These are phyloP conservation scores for Hippolais icterina DNA, from an alignment of 2,113 vertebrate species.

Conservation along the genomic window DNA sequence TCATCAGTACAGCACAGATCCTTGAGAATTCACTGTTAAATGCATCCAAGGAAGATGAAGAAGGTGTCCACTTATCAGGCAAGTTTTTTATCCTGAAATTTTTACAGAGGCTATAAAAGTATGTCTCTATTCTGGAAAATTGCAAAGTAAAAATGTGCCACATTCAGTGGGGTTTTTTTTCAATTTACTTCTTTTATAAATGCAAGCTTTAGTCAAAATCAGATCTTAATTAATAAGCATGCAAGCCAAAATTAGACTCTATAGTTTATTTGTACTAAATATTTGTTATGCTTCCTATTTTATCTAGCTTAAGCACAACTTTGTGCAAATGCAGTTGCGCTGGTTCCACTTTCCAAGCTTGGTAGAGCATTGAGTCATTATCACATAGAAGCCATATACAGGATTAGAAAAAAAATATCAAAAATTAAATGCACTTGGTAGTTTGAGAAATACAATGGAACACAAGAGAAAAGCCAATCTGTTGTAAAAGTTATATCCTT, in stretches of 20 bases:
- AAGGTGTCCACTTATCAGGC: slow-evolving; percentile 86
- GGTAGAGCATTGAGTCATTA: neutral
- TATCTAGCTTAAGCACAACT: neutral
- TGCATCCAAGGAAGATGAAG: slow-evolving; percentile 78
- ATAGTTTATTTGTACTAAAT: neutral
- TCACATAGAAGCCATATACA: neutral
- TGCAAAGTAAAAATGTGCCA: neutral
- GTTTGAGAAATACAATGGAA: neutral
- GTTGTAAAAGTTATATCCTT: neutral
- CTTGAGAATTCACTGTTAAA: slow-evolving; percentile 89
- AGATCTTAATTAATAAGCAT: neutral
- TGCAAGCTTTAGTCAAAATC: neutral
- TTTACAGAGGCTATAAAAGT: neutral
- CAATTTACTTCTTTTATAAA: neutral
- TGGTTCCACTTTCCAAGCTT: neutral
- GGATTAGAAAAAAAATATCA: neutral
- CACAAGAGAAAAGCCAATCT: neutral
- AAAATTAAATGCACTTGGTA: neutral
- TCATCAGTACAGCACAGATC: slow-evolving; percentile 97
- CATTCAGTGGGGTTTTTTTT: neutral
- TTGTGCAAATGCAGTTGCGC: neutral
- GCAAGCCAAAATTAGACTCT: neutral
- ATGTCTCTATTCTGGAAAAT: neutral
- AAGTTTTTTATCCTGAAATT: slow-evolving; percentile 22
- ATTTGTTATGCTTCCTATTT: neutral